Conservation (phyloP, 2,888 invertebrate species). For the Epinotia demarniana region DNA sequence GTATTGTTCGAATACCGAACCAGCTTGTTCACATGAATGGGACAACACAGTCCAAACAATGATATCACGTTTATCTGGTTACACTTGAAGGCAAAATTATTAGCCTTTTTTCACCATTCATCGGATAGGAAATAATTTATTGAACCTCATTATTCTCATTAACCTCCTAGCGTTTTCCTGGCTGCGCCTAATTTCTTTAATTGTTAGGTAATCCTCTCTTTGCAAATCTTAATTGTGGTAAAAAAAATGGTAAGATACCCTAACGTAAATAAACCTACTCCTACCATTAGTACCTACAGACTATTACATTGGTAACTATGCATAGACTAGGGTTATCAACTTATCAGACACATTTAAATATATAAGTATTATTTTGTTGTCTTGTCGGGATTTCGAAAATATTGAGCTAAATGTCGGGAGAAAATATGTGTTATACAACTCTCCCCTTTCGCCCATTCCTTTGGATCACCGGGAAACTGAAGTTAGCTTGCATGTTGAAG, state of each 20-base stretch:
- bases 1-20: slow-evolving; percentile 20
- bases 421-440: neutral
- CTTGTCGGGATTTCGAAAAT: neutral
- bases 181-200: too few relatives aligned
- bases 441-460: neutral
- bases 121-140: too few relatives aligned
- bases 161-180: too few relatives aligned
- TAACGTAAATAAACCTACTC: too few relatives aligned
- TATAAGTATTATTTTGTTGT: neutral
- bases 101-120: neutral
- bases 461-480: neutral
- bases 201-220: too few relatives aligned
- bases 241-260: too few relatives aligned
- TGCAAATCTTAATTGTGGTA: too few relatives aligned
- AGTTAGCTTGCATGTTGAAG: neutral
- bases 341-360: neutral
- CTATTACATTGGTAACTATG: neutral
- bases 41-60: slow-evolving; percentile 12
- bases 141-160: too few relatives aligned
- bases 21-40: slow-evolving; percentile 8
- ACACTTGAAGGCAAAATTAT: slow-evolving; percentile 1
- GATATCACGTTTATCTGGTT: slow-evolving; percentile 13
- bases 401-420: neutral
- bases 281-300: neutral
- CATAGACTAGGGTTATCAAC: neutral